Conservation (phyloP, 1,140 invertebrate genomes). For the Marisa cornuarietis region DNA sequence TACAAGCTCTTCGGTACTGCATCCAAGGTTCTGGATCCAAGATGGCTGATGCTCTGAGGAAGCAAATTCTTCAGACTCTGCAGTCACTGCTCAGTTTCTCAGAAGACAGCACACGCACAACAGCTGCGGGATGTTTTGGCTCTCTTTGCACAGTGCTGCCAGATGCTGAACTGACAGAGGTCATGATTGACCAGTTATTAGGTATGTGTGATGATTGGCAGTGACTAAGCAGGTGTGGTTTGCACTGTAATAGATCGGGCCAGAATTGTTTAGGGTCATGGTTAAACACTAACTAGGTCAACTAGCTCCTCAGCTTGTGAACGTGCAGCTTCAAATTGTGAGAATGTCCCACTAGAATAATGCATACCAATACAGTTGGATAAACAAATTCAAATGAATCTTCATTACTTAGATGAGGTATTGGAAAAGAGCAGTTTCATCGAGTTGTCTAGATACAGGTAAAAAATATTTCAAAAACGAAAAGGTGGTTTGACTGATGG, state of each 20-base stretch:
- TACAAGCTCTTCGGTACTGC: constrained; percentile 87
- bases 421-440: too few relatives aligned
- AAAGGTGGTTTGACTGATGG: too few relatives aligned
- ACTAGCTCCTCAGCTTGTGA: too few relatives aligned
- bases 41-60: constrained; percentile 83
- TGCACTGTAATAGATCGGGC: constrained; percentile 76
- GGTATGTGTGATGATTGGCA: constrained; percentile 66
- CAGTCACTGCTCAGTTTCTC: constrained; percentile 74
- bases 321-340: too few relatives aligned
- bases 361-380: too few relatives aligned
- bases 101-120: constrained; percentile 83
- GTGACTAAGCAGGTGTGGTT: constrained; percentile 73
- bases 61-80: constrained; percentile 80
- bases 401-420: too few relatives aligned
- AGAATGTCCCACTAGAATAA: too few relatives aligned
- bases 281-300: constrained; percentile 78
- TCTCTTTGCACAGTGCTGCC: constrained; percentile 82
- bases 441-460: too few relatives aligned
- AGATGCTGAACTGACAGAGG: constrained; percentile 78
- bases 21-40: constrained; percentile 86
- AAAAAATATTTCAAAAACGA: too few relatives aligned
- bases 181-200: constrained; percentile 81
- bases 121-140: constrained; percentile 88
- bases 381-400: too few relatives aligned
- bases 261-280: constrained; percentile 79